phyloP scores from a whole-genome alignment of 2,888 invertebrate species.

The Epinotia brunnichana region DNA sequence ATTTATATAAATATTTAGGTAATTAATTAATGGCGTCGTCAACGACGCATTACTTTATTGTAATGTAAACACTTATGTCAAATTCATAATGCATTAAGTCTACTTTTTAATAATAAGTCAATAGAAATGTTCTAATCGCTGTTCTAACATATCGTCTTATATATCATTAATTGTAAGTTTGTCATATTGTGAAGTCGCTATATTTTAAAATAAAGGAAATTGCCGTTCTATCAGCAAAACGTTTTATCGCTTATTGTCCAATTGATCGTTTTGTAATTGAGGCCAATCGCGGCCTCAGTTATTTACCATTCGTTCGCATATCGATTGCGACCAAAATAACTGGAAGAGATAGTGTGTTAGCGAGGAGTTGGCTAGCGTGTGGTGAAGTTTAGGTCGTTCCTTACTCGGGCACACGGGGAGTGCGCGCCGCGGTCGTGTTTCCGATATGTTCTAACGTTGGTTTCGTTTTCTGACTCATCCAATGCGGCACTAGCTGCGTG shows the following conservation, averaged over 20 bases:
- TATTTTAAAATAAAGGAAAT: conserved; percentile 84
- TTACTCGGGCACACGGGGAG: conserved; percentile 48
- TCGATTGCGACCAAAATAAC: conserved; percentile 80
- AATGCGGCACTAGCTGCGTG: conserved; percentile 74
- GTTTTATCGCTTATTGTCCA: conserved; percentile 80
- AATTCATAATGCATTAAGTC: conserved; percentile 73
- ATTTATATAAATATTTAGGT: conserved; percentile 66
- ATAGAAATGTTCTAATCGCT: conserved; percentile 80
- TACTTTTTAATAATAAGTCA: conserved; percentile 72
- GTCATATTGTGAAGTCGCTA: conserved; percentile 82
- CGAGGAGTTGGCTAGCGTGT: conserved; percentile 79
- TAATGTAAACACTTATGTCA: conserved; percentile 78
- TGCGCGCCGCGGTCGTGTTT: conserved; percentile 51
- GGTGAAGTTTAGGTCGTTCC: conserved; percentile 60
- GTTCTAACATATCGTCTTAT: conserved; percentile 83
- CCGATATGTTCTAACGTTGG: conserved; percentile 64
- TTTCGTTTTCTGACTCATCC: conserved; percentile 81
- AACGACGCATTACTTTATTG: conserved; percentile 67
- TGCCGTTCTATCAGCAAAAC: conserved; percentile 82
- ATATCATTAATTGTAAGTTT: conserved; percentile 79
- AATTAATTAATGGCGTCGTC: conserved; percentile 64
- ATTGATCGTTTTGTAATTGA: conserved; percentile 71
- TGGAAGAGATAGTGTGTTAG: conserved; percentile 80
- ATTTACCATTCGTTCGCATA: conserved; percentile 73
- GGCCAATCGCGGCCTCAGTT: conserved; percentile 70